Percentiles rank a stretch among this genome's conserved stretches.
phyloP scores from a whole-genome alignment of 2,113 vertebrate species.

The Pungitius pungitius region DNA sequence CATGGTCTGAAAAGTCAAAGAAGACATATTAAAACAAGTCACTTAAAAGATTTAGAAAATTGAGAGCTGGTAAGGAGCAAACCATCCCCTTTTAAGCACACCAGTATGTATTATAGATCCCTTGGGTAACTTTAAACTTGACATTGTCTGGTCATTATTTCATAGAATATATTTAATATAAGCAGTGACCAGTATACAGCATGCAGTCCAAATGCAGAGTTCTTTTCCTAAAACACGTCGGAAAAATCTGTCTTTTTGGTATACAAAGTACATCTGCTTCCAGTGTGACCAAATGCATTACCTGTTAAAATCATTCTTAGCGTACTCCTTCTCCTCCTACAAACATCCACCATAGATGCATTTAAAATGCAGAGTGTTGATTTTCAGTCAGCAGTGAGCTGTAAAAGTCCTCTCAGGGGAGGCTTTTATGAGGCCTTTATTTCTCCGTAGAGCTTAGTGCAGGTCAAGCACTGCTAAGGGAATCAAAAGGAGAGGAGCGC shows the following conservation, averaged over 20 bases:
- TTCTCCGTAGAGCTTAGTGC: constrained; percentile 60
- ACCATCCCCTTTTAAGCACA: not conserved
- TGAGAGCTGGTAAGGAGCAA: not conserved
- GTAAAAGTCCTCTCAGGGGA: constrained; percentile 73
- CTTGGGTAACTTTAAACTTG: not conserved
- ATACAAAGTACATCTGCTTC: not conserved
- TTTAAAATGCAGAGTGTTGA: constrained; percentile 77
- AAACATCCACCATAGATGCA: constrained; percentile 53
- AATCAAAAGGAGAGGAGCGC: constrained; percentile 61
- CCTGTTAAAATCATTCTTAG: constrained; percentile 8
- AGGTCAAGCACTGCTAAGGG: constrained; percentile 68
- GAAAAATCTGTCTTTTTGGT: not conserved
- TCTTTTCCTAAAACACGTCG: not conserved
- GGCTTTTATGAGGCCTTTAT: constrained; percentile 72
- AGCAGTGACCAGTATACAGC: not conserved
- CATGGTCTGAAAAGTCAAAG: not conserved
- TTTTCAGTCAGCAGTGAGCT: constrained; percentile 72
- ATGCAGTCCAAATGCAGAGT: not conserved
- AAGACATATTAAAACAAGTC: not conserved
- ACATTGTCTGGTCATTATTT: not conserved
- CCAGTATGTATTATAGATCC: not conserved
- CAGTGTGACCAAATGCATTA: not conserved
- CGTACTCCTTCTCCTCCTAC: not conserved
- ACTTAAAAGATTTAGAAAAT: not conserved
- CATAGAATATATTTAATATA: not conserved